Base-by-base conservation (phyloP, 2,113 vertebrate genomes). In the Callopanchax toddi region DNA sequence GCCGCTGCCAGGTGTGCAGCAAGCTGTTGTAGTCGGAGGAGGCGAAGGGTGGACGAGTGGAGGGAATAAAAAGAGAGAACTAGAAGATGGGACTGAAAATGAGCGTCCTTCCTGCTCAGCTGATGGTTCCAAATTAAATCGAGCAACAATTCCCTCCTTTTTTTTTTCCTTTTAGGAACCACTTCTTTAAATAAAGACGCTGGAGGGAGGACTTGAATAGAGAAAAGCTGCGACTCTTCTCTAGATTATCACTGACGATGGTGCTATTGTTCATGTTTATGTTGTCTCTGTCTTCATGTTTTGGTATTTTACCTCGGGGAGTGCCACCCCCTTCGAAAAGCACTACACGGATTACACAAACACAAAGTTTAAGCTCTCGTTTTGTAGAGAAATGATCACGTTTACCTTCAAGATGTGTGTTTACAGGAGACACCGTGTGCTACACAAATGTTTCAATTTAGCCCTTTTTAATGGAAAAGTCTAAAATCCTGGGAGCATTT, bases 1-100 rank as follows among this genome's bases (percentile, higher is more conserved):
- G 96, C 86, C 95, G 96, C 67, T 99, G 97, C 87, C 97, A 99
- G 79, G 97, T 99, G 68, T 99, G 97, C 93, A 96, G 96, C 93
- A 98, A 98, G 92, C 82, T 94, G 76, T 77, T 97, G 89, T 99
- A 97, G 89, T 34, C 53, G 70, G 44, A 53, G 46, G 20, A 50
- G 70, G 40, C 52, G 45, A 17, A 45, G 9, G 36, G 29, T 32
- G 29, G 29, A 32, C 29, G 10, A 22, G 23, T 1, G 18, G 18
- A 15, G 58, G 34, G n/a, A 34, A 56, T 57, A 44, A 51, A 36
- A 37, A 4, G 13, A 42, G 67, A 74, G 55, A 50, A 55, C 43
- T 52, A 76, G 82, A 78, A 64, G 55, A 74, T 1, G 53, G 70
- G 83, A 72, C 78, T 81, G 78, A 82, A 10, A 22, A 81, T 6